A percentile compares a stretch with the other conserved stretches of the same genome.
phyloP scores from a whole-genome alignment of 1,140 invertebrate genomes.

The Coptotermes formosanus region DNA sequence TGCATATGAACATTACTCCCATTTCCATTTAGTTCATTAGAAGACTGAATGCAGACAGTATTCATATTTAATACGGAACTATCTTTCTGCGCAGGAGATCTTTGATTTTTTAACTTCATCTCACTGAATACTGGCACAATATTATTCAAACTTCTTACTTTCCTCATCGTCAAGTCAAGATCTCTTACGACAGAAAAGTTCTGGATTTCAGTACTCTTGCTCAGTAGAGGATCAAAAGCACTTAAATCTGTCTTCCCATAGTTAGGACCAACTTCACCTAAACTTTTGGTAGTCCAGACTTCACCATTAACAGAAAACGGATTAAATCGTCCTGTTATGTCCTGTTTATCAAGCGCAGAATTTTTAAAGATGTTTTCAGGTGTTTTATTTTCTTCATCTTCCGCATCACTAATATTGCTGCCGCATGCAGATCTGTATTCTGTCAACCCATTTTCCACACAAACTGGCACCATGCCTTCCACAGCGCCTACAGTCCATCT shows the following conservation, averaged over 20 bases:
- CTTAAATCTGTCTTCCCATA: neutral
- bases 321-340: neutral
- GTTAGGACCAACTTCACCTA: neutral
- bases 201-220: neutral
- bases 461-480: neutral
- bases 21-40: neutral
- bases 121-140: neutral
- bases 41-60: neutral
- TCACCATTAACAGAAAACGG: neutral
- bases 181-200: neutral
- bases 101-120: neutral
- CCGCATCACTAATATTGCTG: too few species aligned
- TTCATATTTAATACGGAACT: neutral
- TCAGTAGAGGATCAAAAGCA: neutral
- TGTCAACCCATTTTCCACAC: neutral
- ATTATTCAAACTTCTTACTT: neutral
- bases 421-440: neutral
- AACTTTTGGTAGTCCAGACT: neutral
- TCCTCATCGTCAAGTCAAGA: neutral
- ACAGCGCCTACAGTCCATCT: neutral
- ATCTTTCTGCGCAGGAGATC: neutral
- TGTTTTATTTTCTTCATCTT: too few species aligned
- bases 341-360: neutral
- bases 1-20: neutral
- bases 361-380: too few species aligned